Percentiles rank a stretch among this genome's conserved stretches.
Conservation (phyloP, 2,113 vertebrate genomes). For the Hippocampus abdominalis region DNA sequence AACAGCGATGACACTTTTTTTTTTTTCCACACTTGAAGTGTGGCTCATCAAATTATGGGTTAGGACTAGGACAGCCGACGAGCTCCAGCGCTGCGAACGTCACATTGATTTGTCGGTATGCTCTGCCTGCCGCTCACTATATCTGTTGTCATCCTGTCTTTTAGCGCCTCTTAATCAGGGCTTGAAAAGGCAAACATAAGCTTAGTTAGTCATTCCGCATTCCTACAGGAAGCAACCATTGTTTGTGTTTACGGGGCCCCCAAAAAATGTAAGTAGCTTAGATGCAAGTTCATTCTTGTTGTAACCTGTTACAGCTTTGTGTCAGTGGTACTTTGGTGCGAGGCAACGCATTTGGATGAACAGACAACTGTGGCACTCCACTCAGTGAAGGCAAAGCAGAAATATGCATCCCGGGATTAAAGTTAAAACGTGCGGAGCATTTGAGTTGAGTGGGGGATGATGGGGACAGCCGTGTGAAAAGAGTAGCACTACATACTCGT, state of each 20-base stretch:
- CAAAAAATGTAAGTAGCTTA: slow-evolving; percentile 28
- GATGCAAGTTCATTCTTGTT: slow-evolving; percentile 8
- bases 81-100: slow-evolving; percentile 14
- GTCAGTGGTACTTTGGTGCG: background rate
- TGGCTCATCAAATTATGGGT: slow-evolving; percentile 40
- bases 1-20: slow-evolving; percentile 7
- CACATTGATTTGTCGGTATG: slow-evolving; percentile 32
- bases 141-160: slow-evolving; percentile 40
- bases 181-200: slow-evolving; percentile 25
- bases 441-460: slow-evolving; percentile 4
- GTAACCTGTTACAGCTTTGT: slow-evolving; percentile 16
- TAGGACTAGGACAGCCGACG: slow-evolving; percentile 12
- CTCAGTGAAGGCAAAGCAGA: slow-evolving; percentile 10
- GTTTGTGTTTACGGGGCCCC: slow-evolving; percentile 12
- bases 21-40: slow-evolving; percentile 12
- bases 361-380: slow-evolving; percentile 1
- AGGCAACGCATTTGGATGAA: slow-evolving; percentile 28
- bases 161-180: slow-evolving; percentile 22
- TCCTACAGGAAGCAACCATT: slow-evolving; percentile 35
- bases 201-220: slow-evolving; percentile 16
- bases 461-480: background rate
- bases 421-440: slow-evolving; percentile 14
- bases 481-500: background rate
- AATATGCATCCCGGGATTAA: slow-evolving; percentile 31
- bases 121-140: slow-evolving; percentile 11